Base-by-base conservation (phyloP, 2,113 vertebrate species). In the Gobius niger region DNA sequence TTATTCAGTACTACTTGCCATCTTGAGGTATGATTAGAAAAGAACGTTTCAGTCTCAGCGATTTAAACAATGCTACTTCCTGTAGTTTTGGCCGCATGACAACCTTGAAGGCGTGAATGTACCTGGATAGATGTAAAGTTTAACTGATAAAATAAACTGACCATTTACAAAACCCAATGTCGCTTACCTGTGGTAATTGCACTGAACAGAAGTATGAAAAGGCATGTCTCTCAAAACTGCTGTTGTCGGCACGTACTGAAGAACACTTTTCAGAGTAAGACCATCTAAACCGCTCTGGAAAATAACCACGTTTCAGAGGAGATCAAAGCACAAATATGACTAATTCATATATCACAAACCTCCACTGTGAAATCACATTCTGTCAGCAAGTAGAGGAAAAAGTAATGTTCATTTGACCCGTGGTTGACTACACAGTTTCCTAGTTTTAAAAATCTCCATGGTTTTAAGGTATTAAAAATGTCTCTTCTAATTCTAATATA, bases 351-450 rank as follows among this genome's bases (percentile, higher is more conserved):
- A 69, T 66, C 3, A 79, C 90, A 3, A 51, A 91, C 91, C 88
- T 82, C 15, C 41, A 7, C 64, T 1, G 19, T 52, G 51, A 83
- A 82, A 2, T 69, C 75, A 76, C 91, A 93, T 18, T 67, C 19
- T 16, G 3, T 16, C 13, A 91, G 47, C 10, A 60, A n/a, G 59
- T 91, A 82, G 9, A 87, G 62, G 1, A 92, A 15, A 67, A 82
- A 89, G 67, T 82, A 92, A 47, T 91, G 44, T 0, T 7, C 9
- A 7, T 7, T 5, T 0, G 59, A 75, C 1, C 7, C 67, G 18
- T 78, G 3, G 34, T 89, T 93, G 42, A 89, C 80, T 7, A 44
- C 6, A 66, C 91, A 92, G 0, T 51, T 78, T 1, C 90, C 90
- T 0, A 92, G 49, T 47, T 63, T 88, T 16, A 93, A 68, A 7